Evolutionary conservation across 2,888 invertebrate genomes (phyloP).

Genomic region (Spodoptera littoralis): DNA sequence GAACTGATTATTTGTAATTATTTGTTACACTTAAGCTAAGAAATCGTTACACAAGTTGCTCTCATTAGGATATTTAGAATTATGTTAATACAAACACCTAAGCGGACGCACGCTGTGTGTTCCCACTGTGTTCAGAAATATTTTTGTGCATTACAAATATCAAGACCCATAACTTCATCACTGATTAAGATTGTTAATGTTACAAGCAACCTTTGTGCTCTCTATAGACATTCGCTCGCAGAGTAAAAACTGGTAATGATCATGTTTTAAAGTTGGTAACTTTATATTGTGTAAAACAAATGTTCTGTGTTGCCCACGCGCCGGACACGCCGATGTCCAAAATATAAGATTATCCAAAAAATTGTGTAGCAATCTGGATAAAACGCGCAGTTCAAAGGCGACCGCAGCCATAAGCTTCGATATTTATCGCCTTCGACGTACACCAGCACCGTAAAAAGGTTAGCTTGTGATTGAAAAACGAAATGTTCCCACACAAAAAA

Average conservation of each 20-base stretch:
- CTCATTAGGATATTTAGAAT: conserved; percentile 21
- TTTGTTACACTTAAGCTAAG: neutral
- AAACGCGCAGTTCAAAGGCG: conserved; percentile 78
- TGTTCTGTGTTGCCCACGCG: conserved; percentile 53
- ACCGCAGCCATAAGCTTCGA: conserved; percentile 83
- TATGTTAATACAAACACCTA: conserved; percentile 18
- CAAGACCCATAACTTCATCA: too few relatives aligned
- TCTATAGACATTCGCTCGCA: neutral
- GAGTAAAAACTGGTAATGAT: conserved; percentile 29
- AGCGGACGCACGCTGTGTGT: too few relatives aligned
- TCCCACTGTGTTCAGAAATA: too few relatives aligned
- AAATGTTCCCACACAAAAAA: conserved; percentile 81
- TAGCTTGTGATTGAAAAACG: conserved; percentile 83
- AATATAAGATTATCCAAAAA: conserved; percentile 60
- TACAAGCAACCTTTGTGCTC: neutral
- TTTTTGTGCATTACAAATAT: too few relatives aligned
- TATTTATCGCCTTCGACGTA: conserved; percentile 81
- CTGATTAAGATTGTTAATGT: neutral
- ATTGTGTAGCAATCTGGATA: conserved; percentile 73
- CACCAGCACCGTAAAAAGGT: conserved; percentile 79
- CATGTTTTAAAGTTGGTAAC: conserved; percentile 49
- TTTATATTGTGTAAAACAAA: conserved; percentile 46
- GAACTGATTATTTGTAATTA: conserved; percentile 36
- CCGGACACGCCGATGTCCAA: conserved; percentile 32
- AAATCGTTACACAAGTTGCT: conserved; percentile 27